A percentile compares a stretch with the other conserved stretches of the same genome.
Conservation (phyloP, 2,888 invertebrate species). For the Leistus spinibarbis region DNA sequence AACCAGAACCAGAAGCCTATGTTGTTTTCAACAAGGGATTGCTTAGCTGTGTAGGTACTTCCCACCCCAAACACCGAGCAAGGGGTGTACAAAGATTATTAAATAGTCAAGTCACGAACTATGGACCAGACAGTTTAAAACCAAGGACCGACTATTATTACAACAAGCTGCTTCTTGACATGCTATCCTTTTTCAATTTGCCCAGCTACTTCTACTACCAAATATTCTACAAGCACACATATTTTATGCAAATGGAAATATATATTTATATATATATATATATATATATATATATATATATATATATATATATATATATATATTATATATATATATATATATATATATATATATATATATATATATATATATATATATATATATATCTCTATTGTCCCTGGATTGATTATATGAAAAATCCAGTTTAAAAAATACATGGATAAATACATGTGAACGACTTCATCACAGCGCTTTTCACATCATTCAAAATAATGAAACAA, state of each 20-base stretch:
- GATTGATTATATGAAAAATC: too few species aligned
- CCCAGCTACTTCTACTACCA: neutral
- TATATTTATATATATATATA: too few species aligned
- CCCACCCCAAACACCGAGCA: neutral
- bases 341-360: too few species aligned
- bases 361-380: too few species aligned
- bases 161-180: slow-evolving; percentile 1
- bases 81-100: slow-evolving; percentile 1
- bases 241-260: too few species aligned
- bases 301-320: too few species aligned
- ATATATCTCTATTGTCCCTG: too few species aligned
- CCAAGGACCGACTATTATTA: slow-evolving; percentile 6
- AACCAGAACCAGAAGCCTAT: slow-evolving; percentile 3
- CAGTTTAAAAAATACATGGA: too few species aligned
- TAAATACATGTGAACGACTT: too few species aligned
- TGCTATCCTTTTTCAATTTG: neutral
- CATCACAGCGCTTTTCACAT: neutral
- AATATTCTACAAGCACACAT: neutral
- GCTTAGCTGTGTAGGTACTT: neutral
- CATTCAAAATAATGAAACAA: neutral
- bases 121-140: slow-evolving; percentile 12
- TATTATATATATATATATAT: too few species aligned
- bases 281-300: too few species aligned
- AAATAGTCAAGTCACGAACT: slow-evolving; percentile 11
- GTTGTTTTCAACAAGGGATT: neutral